Percentiles rank a stretch among this genome's conserved stretches.
These are phyloP conservation scores for Petroica traversi DNA, from an alignment of 2,113 vertebrate genomes.

Conservation along the genomic window DNA sequence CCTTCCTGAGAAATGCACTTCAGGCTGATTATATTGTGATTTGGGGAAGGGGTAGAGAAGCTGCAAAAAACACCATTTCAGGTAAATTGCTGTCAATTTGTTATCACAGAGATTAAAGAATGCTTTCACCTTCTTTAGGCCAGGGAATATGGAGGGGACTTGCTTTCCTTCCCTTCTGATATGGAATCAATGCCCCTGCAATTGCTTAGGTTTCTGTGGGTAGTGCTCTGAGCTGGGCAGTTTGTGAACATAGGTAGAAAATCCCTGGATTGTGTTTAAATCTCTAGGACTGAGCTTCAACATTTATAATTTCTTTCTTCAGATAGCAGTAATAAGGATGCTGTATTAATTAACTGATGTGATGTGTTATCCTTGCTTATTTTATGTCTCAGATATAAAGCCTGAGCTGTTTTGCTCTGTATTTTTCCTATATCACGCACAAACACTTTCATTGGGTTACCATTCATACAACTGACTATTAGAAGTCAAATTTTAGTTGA, in stretches of 20 bases:
- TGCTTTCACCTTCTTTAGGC: not conserved
- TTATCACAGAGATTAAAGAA: not conserved
- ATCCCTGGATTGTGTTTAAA: not conserved
- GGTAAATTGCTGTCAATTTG: not conserved
- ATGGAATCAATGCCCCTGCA: not conserved
- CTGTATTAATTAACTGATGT: not conserved
- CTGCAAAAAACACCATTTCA: not conserved
- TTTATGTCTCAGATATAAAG: not conserved
- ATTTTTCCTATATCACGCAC: not conserved
- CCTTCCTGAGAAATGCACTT: not conserved
- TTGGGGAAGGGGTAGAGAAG: not conserved
- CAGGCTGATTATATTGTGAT: not conserved
- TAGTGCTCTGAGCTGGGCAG: not conserved
- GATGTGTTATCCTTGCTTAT: not conserved
- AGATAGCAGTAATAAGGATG: not conserved
- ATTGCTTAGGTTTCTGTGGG: not conserved
- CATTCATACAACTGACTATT: not conserved
- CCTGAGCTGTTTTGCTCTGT: not conserved
- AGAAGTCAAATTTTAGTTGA: not conserved
- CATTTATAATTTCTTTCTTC: not conserved
- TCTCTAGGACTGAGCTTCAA: not conserved
- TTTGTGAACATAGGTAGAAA: not conserved
- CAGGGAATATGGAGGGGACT: not conserved
- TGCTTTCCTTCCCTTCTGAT: not conserved
- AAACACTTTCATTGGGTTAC: not conserved